A percentile compares a stretch with the other conserved stretches of the same genome.
Conservation (phyloP, 2,797 vertebrate genomes). For the Rhincodon typus region DNA sequence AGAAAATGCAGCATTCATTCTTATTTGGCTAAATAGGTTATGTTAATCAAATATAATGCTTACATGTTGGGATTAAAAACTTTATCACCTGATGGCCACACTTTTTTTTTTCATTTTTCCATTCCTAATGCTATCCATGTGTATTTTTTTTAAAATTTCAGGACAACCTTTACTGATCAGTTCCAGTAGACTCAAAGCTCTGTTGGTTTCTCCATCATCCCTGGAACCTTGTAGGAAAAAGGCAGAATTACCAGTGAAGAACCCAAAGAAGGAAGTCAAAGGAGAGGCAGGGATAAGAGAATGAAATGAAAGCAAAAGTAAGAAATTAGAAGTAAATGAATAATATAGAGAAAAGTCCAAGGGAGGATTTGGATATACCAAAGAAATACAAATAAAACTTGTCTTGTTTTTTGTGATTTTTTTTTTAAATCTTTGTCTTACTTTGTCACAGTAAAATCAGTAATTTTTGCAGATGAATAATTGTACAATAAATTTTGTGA, state of each 20-base stretch:
- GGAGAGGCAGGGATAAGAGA: not conserved
- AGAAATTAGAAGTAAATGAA: not conserved
- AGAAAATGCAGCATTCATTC: not conserved
- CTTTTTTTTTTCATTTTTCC: not conserved
- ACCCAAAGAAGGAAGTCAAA: not conserved
- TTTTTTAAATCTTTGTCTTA: not conserved
- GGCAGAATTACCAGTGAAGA: not conserved
- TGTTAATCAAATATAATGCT: not conserved
- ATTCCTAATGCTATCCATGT: not conserved
- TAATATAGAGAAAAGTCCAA: not conserved
- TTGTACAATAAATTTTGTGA: not conserved
- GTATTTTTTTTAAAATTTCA: not conserved
- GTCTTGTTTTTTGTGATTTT: not conserved
- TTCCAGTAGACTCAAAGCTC: not conserved
- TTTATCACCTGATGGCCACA: not conserved
- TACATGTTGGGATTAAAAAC: not conserved
- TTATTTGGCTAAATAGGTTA: not conserved
- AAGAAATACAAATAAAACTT: not conserved
- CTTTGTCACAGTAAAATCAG: not conserved
- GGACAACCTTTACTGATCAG: not conserved
- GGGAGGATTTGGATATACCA: not conserved
- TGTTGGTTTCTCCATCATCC: not conserved
- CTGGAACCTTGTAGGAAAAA: not conserved
- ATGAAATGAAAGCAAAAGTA: not conserved
- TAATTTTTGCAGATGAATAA: not conserved